Evolutionary conservation across 2,797 vertebrate species (phyloP), one percentile per base, ranked within the genome.

Genomic region (Poecilia wingei): DNA sequence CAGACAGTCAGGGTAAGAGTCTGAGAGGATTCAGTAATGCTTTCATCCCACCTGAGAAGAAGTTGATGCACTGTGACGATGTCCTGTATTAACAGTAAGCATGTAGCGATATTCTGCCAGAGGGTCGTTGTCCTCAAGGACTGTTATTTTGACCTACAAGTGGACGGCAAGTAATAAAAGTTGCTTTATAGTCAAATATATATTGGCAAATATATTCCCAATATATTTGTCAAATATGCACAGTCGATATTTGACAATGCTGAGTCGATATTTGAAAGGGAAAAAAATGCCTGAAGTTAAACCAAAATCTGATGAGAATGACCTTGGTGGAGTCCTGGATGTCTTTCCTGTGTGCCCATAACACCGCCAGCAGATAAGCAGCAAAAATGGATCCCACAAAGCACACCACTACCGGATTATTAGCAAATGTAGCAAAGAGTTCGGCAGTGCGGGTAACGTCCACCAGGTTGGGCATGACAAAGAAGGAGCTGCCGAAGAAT

Each of bases 401-500:
- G 88, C 96, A 97, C 86, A 98, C 97, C 49, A 99, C 97, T 66
- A 99, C 97, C 0, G 98, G 98, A 84, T 99, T 99, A 84, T 97
- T 95, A 59, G 95, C 92, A 6, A 99, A 99, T 0, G 98, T 98
- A 46, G 95, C 95, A 82, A 99, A 99, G 6, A 99, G 96, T 83
- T 98, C 93, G 3, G 95, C 93, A 0, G 97, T 97, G 87, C 94
- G 97, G 59, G 92, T 94, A 75, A 99, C 93, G 0, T 98, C 97
- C 18, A 98, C 91, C 46, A 93, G 81, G 61, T 98, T 99, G 13
- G 98, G 98, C 94, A 97, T 95, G 83, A 99, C 93, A 39, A 98
- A 96, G 92, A 99, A 97, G 0, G 97, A 97, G 92, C 97, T 99
- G 81, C 97, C 98, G 12, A 98, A 99, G 90, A 98, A 96, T 8